Conservation (phyloP, 2,888 invertebrate species). For the Lysandra bellargus region DNA sequence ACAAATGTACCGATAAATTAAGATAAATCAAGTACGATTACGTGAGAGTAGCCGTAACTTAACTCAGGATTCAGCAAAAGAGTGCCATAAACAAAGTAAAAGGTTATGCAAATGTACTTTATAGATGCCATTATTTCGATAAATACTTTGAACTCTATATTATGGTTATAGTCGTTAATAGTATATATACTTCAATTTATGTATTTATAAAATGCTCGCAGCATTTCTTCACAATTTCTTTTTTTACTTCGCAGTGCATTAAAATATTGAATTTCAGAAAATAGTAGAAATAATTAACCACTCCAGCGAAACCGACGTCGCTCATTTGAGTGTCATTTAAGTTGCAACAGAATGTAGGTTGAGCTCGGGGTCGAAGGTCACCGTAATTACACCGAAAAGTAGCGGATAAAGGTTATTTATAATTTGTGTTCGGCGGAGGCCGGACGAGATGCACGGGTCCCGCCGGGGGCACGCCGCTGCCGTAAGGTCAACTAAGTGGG, state of each 20-base stretch:
- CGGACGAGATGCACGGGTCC: slow-evolving; percentile 34
- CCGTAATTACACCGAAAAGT: not conserved
- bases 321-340: not conserved
- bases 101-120: not conserved
- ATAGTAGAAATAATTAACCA: not conserved
- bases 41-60: not conserved
- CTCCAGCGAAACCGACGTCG: not conserved
- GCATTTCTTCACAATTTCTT: not conserved
- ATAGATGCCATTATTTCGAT: not conserved
- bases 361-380: not conserved
- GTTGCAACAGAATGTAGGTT: slow-evolving; percentile 8
- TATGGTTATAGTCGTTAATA: not conserved
- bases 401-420: slow-evolving; percentile 17
- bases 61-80: not conserved
- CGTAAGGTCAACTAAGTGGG: slow-evolving; percentile 35
- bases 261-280: not conserved
- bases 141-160: not conserved
- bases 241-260: not conserved
- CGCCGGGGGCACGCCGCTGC: slow-evolving; percentile 30
- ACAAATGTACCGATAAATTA: too few relatives aligned
- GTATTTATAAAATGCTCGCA: not conserved
- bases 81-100: not conserved
- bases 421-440: slow-evolving; percentile 34
- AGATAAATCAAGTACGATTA: not conserved
- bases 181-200: not conserved